Conservation (phyloP, 2,888 invertebrate genomes). For the Macrophya annulata region DNA sequence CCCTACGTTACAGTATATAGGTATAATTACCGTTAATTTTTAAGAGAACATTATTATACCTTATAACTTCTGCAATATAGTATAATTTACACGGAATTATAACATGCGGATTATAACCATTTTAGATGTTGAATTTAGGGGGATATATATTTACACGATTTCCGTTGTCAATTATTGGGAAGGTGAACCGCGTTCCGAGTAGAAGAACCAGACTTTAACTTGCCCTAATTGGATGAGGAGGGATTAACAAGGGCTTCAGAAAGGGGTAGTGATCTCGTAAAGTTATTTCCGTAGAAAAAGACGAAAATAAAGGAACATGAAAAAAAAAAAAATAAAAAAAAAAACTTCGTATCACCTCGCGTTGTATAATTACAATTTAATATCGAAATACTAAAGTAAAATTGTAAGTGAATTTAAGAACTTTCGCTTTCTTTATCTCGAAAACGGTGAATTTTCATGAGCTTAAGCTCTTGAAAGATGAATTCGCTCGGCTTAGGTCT, state of each 20-base stretch:
- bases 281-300: slow-evolving; percentile 9
- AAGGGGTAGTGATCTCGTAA: not conserved
- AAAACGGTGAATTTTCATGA: slow-evolving; percentile 1
- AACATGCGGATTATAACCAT: not conserved
- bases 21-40: not conserved
- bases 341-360: slow-evolving; percentile 4
- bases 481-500: not conserved
- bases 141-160: not conserved
- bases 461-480: not conserved
- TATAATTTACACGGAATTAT: not conserved
- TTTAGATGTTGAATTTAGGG: not conserved
- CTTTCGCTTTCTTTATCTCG: not conserved
- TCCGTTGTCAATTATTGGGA: slow-evolving; percentile 51
- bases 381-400: not conserved
- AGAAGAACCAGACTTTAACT: slow-evolving; percentile 56
- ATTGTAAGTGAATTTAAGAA: slow-evolving; percentile 3
- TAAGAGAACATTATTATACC: not conserved
- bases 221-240: slow-evolving; percentile 65
- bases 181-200: slow-evolving; percentile 13
- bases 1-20: not conserved
- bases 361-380: not conserved
- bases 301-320: not conserved
- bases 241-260: not conserved
- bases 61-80: not conserved
- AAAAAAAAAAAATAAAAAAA: too few species aligned